Evolutionary conservation across 64 coral and sea anemone genomes (phyloP).

Genomic region (Pocillopora verrucosa): DNA sequence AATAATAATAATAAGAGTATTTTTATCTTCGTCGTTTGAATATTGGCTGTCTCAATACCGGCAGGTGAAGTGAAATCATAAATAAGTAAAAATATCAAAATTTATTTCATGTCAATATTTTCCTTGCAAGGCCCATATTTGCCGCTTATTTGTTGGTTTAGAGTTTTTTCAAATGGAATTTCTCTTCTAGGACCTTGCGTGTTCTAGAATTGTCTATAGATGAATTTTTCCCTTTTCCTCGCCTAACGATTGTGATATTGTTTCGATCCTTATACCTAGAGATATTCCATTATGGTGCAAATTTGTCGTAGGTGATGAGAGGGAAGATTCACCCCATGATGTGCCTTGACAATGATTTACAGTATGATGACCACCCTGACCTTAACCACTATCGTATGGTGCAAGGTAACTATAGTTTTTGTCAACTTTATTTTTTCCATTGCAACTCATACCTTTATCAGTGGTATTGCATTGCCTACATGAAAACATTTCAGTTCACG

Average conservation of each 20-base stretch:
- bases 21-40: neutral
- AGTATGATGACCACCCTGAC: too few relatives aligned
- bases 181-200: neutral
- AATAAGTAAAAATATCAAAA: conserved; percentile 10
- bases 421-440: too few relatives aligned
- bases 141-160: neutral
- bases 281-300: neutral
- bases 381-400: too few relatives aligned
- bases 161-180: neutral
- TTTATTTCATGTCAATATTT: neutral
- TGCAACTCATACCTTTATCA: too few relatives aligned
- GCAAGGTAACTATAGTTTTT: too few relatives aligned
- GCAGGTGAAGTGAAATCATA: neutral
- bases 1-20: neutral
- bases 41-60: neutral
- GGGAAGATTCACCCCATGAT: neutral
- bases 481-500: too few relatives aligned
- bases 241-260: neutral
- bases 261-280: neutral
- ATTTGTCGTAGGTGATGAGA: neutral
- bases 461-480: too few relatives aligned
- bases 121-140: neutral
- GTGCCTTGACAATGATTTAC: too few relatives aligned
- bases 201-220: neutral
- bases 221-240: neutral